phyloP scores from a whole-genome alignment of 1,140 invertebrate species.

The Drosophila sechellia region DNA sequence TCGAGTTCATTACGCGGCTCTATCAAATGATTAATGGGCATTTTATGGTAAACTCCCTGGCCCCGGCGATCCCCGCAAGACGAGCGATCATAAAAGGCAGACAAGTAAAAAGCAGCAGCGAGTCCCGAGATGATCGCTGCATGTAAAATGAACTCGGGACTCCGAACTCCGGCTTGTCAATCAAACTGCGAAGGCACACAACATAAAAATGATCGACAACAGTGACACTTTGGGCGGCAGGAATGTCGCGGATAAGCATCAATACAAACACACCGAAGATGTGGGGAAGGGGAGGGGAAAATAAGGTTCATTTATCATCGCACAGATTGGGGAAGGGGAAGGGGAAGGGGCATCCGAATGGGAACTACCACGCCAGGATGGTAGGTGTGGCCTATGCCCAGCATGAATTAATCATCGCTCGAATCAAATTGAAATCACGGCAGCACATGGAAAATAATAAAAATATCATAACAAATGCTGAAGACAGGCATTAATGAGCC shows the following conservation, averaged over 20 bases:
- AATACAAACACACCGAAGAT: slow-evolving; percentile 34
- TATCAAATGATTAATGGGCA: slow-evolving; percentile 78
- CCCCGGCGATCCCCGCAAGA: slow-evolving; percentile 40
- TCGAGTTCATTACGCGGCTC: slow-evolving; percentile 68
- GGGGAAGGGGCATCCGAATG: slow-evolving; percentile 1
- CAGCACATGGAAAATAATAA: slow-evolving; percentile 29
- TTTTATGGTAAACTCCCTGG: slow-evolving; percentile 72
- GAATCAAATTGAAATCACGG: slow-evolving; percentile 68
- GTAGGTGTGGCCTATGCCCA: slow-evolving; percentile 69
- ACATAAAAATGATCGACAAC: slow-evolving; percentile 81
- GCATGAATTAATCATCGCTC: slow-evolving; percentile 74
- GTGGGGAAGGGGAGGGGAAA: neutral
- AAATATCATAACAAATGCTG: slow-evolving; percentile 73
- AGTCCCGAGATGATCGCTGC: slow-evolving; percentile 40
- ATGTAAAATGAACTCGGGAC: slow-evolving; percentile 56
- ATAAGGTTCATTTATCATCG: slow-evolving; percentile 71
- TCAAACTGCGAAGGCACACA: slow-evolving; percentile 52
- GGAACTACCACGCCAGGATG: neutral
- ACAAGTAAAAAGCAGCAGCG: slow-evolving; percentile 47
- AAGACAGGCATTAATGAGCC: slow-evolving; percentile 65
- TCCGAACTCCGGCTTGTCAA: slow-evolving; percentile 61
- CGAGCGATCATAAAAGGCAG: slow-evolving; percentile 69
- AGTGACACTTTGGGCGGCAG: slow-evolving; percentile 81
- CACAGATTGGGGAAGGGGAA: slow-evolving; percentile 11
- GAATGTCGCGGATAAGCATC: slow-evolving; percentile 80